Conservation (phyloP, 2,888 invertebrate species). For the Hedya salicella region DNA sequence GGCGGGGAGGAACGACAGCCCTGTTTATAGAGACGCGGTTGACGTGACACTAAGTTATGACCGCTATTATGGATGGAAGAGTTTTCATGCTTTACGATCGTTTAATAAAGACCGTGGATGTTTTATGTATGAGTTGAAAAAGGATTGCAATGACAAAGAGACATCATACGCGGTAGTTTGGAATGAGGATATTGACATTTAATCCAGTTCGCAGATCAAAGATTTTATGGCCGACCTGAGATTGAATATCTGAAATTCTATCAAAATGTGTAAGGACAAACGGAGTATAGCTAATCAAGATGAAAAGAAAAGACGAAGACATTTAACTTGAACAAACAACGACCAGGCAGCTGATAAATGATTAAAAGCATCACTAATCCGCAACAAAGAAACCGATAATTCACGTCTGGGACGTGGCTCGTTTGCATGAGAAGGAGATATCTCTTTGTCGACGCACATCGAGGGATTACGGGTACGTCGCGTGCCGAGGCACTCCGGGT, state of each 20-base stretch:
- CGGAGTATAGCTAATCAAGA: neutral
- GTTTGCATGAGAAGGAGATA: slow-evolving; percentile 32
- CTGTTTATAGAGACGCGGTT: slow-evolving; percentile 29
- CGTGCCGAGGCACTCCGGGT: slow-evolving; percentile 38
- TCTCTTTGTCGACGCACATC: slow-evolving; percentile 16
- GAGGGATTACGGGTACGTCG: slow-evolving; percentile 33
- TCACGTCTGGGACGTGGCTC: slow-evolving; percentile 23
- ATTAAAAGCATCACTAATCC: slow-evolving; percentile 19
- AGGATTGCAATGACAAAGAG: neutral
- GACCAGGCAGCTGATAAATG: slow-evolving; percentile 14
- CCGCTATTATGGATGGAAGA: slow-evolving; percentile 34
- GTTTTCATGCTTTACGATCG: slow-evolving; percentile 34
- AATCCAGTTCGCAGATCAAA: neutral
- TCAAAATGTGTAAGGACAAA: neutral
- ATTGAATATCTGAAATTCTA: neutral
- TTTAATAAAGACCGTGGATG: slow-evolving; percentile 23
- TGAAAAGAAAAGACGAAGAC: neutral
- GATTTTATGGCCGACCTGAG: neutral
- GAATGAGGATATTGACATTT: neutral
- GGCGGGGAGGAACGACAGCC: slow-evolving; percentile 37
- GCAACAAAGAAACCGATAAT: slow-evolving; percentile 22
- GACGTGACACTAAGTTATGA: slow-evolving; percentile 29
- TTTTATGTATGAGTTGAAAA: slow-evolving; percentile 22
- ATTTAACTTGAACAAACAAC: neutral
- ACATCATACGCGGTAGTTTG: neutral